Evolutionary conservation across 2,797 vertebrate genomes (phyloP), one percentile per base, ranked within the genome.

Genomic region (Saxicola maurus): DNA sequence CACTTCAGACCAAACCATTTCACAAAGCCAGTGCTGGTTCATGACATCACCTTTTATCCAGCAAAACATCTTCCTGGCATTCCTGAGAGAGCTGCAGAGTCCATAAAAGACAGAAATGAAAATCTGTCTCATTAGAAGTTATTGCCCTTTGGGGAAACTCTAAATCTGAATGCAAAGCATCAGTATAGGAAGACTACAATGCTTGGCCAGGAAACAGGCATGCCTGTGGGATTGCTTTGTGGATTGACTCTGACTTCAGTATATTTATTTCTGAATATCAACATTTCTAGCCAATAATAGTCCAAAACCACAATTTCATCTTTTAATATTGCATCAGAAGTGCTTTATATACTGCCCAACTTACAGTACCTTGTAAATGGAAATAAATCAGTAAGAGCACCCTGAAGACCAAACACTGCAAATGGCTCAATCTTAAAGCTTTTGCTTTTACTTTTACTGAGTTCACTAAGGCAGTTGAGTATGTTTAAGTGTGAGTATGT

Each of bases 101-200:
- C 79, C 65, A 45, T 81, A 87, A 86, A 89, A 81, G 35, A 56
- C 4, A 87, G 73, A 89, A 94, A 90, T 68, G 48, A 90, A 78
- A 76, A 86, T 92, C 56, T 73, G 25, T 69, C 64, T 87, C 17
- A 2, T 87, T 83, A 86, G 64, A 89, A 91, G 53, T 85, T 91
- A 92, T 45, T 92, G 45, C 37, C 42, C 74, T 12, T 56, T 74
- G 40, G 53, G 77, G 60, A 94, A 94, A 76, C 9, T 75, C 81
- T 85, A 66, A 91, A 87, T 73, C 18, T 53, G 64, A 86, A 73
- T 3, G 40, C 37, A 66, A 76, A 89, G 40, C 11, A 4, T 68
- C 18, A 87, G 24, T 37, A 56, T 21, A 64, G 60, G 61, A 87
- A 67, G 45, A 69, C 56, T 53, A 83, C 80, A 75, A 28, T 69